Percentiles rank a stretch among this genome's conserved stretches.
These are phyloP conservation scores for Opisthocomus hoazin DNA, from an alignment of 2,113 vertebrate species.

Conservation along the genomic window DNA sequence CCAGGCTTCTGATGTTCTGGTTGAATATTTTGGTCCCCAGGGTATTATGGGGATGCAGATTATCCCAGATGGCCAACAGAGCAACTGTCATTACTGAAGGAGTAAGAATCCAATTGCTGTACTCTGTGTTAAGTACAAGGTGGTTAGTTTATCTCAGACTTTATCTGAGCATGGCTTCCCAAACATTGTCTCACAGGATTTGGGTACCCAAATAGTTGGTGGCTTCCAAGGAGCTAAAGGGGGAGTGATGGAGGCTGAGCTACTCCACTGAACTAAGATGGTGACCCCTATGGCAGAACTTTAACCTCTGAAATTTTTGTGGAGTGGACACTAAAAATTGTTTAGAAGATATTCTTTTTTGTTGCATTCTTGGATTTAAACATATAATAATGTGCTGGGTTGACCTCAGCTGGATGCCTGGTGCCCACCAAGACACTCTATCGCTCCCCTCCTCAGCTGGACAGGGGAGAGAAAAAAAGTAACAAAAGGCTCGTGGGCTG, in stretches of 20 bases:
- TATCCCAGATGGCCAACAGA: background rate
- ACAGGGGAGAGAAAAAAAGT: background rate
- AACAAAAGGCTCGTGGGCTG: accelerated
- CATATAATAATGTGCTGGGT: no score
- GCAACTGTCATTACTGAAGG: background rate
- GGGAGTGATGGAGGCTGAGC: background rate
- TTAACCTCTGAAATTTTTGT: background rate
- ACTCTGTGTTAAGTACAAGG: background rate
- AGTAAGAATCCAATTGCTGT: background rate
- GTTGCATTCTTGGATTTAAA: background rate
- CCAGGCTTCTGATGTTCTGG: background rate
- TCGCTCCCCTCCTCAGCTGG: background rate
- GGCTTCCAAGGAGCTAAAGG: background rate
- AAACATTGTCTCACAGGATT: background rate
- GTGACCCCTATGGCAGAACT: background rate
- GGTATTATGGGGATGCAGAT: background rate
- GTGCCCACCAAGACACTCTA: background rate
- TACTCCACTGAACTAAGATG: background rate
- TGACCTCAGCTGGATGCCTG: background rate
- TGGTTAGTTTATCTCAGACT: background rate
- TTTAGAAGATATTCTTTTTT: background rate
- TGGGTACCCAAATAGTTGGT: background rate
- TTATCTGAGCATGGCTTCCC: background rate
- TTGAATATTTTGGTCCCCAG: background rate
- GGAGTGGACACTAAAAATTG: background rate